These are phyloP conservation scores for Pleuronectes platessa DNA, from an alignment of 2,113 vertebrate species.

Conservation along the genomic window DNA sequence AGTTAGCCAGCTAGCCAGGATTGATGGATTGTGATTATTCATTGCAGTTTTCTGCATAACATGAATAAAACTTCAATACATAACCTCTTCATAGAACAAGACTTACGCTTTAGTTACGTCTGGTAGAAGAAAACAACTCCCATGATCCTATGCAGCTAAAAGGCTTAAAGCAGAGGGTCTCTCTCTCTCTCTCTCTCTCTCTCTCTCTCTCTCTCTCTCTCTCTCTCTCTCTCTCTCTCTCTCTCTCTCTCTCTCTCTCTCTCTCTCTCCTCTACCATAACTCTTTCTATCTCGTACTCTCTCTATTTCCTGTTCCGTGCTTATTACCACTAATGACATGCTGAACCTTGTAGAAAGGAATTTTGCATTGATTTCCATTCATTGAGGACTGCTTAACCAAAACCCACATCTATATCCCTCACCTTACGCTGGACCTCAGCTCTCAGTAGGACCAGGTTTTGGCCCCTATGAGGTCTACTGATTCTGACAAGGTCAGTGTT, in stretches of 20 bases:
- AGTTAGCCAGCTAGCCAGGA: too few relatives aligned
- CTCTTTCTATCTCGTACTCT: background rate
- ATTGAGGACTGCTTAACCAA: too few relatives aligned
- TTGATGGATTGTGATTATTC: too few relatives aligned
- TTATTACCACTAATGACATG: constrained; percentile 57
- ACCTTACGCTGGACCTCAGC: background rate
- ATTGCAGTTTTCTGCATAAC: too few relatives aligned
- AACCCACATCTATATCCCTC: too few relatives aligned
- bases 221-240: background rate
- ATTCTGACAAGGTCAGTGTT: background rate
- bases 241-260: background rate
- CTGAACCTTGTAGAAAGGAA: constrained; percentile 23
- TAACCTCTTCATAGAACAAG: too few relatives aligned
- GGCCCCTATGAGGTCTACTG: background rate
- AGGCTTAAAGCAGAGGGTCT: constrained; percentile 34
- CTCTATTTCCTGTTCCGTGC: constrained; percentile 14
- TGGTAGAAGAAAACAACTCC: too few relatives aligned
- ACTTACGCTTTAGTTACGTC: too few relatives aligned
- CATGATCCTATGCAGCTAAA: constrained; percentile 8
- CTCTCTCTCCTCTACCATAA: background rate
- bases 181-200: background rate
- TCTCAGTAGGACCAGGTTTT: background rate
- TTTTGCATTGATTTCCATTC: too few relatives aligned
- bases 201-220: background rate
- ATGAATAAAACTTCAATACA: too few relatives aligned